Evolutionary conservation across 2,888 invertebrate species (phyloP).

Genomic region (Eupithecia abbreviata): DNA sequence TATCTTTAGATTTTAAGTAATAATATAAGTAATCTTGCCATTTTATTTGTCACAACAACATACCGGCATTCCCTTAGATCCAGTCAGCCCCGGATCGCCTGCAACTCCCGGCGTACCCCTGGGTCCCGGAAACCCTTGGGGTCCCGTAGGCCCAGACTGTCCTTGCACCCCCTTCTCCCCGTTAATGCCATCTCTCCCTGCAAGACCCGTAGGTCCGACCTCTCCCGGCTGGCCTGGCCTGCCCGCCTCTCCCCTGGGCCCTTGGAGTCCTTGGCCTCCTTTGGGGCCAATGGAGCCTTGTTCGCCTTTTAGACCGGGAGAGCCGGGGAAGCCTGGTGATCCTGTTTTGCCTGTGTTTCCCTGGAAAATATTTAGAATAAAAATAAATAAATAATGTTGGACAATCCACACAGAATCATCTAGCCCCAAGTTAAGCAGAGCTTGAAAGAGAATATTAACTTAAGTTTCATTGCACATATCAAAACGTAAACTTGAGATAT

Average conservation of each 20-base stretch:
- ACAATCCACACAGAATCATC: too few species aligned
- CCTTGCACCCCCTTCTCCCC: slow-evolving; percentile 93
- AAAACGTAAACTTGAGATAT: not conserved
- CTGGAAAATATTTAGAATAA: slow-evolving; percentile 62
- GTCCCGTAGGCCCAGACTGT: slow-evolving; percentile 87
- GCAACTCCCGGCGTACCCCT: slow-evolving; percentile 89
- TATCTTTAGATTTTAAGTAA: too few species aligned
- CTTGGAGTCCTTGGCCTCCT: slow-evolving; percentile 92
- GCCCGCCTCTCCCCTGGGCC: slow-evolving; percentile 91
- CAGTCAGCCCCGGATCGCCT: slow-evolving; percentile 89
- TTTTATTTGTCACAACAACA: slow-evolving; percentile 44
- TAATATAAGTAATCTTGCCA: too few species aligned
- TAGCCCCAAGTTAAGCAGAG: too few species aligned
- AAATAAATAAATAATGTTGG: too few species aligned
- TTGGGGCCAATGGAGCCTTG: slow-evolving; percentile 89
- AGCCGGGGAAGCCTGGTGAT: slow-evolving; percentile 93
- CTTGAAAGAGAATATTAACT: too few species aligned
- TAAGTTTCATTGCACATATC: not conserved
- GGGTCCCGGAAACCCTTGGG: slow-evolving; percentile 92
- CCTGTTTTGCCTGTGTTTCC: slow-evolving; percentile 93
- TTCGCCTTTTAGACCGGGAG: slow-evolving; percentile 92
- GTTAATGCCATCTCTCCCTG: slow-evolving; percentile 91
- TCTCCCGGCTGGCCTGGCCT: slow-evolving; percentile 91
- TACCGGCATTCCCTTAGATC: slow-evolving; percentile 90
- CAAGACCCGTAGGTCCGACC: slow-evolving; percentile 87